Percentiles rank a stretch among this genome's conserved stretches.
These are phyloP conservation scores for Volucella inflata DNA, from an alignment of 2,888 invertebrate genomes.

Conservation along the genomic window DNA sequence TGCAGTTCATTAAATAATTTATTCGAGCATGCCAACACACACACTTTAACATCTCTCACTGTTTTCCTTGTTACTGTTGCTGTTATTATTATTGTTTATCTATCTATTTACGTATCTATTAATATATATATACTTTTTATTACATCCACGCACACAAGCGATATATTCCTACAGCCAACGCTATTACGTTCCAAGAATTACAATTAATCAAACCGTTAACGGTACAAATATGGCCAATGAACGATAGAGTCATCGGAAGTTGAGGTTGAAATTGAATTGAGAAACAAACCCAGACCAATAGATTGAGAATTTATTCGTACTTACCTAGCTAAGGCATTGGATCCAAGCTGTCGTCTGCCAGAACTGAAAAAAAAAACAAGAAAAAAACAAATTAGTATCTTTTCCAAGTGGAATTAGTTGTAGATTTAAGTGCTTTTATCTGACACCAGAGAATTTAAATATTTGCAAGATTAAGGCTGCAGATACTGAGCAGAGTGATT, in stretches of 20 bases:
- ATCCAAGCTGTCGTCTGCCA: slow-evolving; percentile 91
- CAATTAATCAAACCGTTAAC: slow-evolving; percentile 63
- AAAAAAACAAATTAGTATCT: slow-evolving; percentile 23
- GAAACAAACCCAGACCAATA: slow-evolving; percentile 12
- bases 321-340: slow-evolving; percentile 95
- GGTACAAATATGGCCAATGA: slow-evolving; percentile 46
- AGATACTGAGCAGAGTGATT: background rate
- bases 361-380: slow-evolving; percentile 86
- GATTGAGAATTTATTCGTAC: slow-evolving; percentile 72
- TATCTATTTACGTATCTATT: background rate
- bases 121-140: slow-evolving; percentile 38
- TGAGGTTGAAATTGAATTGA: background rate
- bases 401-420: background rate
- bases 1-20: slow-evolving; percentile 71
- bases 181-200: slow-evolving; percentile 58
- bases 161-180: slow-evolving; percentile 18
- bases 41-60: background rate
- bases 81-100: background rate
- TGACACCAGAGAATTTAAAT: slow-evolving; percentile 26
- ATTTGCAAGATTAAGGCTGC: slow-evolving; percentile 7
- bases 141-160: slow-evolving; percentile 32
- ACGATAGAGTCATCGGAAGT: slow-evolving; percentile 51
- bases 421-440: slow-evolving; percentile 3
- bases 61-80: slow-evolving; percentile 5
- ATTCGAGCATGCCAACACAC: slow-evolving; percentile 55